phyloP scores from a whole-genome alignment of 2,113 vertebrate genomes.

The Helogale parvula region DNA sequence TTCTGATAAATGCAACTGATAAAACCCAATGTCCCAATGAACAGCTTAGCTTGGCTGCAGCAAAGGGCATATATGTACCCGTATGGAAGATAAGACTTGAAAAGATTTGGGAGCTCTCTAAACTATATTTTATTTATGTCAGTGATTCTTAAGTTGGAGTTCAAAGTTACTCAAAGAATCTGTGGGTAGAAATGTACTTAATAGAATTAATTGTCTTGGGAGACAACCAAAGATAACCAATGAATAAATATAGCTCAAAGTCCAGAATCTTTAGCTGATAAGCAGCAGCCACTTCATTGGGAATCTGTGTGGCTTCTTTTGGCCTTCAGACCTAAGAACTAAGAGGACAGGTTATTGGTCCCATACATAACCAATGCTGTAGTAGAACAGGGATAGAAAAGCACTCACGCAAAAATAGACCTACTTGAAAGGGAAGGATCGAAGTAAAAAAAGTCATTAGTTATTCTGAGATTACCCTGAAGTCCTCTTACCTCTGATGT shows the following conservation, averaged over 20 bases:
- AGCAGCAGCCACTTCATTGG: background rate
- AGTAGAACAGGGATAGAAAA: background rate
- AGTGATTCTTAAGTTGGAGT: background rate
- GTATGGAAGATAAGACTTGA: background rate
- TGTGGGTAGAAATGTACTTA: background rate
- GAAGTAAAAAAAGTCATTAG: background rate
- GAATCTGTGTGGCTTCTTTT: background rate
- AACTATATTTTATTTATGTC: background rate
- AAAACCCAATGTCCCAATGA: background rate
- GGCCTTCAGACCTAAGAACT: background rate
- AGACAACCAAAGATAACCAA: background rate
- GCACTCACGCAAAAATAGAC: background rate
- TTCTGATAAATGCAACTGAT: background rate
- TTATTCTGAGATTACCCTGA: background rate
- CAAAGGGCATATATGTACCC: background rate
- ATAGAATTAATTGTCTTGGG: background rate
- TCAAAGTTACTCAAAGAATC: background rate
- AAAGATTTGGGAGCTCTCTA: background rate
- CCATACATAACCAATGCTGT: background rate
- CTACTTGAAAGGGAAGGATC: background rate
- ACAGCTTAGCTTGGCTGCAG: background rate
- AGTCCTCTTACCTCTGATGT: background rate
- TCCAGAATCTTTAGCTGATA: background rate
- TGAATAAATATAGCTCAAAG: background rate
- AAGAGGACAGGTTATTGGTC: background rate